A percentile compares a stretch with the other conserved stretches of the same genome.
Evolutionary conservation across 2,113 vertebrate genomes (phyloP).

Genomic region (Malurus melanocephalus): DNA sequence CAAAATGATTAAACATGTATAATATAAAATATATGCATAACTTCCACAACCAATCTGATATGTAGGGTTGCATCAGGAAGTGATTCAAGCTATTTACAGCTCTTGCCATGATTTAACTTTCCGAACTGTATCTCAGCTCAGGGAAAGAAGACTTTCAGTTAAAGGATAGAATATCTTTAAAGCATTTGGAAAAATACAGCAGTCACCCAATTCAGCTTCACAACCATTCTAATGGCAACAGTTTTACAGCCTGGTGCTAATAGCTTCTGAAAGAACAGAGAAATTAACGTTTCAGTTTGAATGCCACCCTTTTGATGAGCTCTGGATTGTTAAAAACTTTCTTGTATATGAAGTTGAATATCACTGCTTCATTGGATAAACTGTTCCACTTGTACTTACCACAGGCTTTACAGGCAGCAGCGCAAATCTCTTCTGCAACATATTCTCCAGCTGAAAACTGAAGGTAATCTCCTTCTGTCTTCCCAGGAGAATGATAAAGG

Average conservation of each 20-base stretch:
- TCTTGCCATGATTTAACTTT: neutral
- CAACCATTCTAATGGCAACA: neutral
- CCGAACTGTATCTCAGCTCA: neutral
- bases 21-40: neutral
- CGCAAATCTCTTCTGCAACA: constrained; percentile 87
- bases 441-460: constrained; percentile 84
- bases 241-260: neutral
- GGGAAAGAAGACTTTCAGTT: neutral
- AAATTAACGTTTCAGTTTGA: neutral
- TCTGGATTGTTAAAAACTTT: neutral
- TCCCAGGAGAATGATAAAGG: constrained; percentile 79
- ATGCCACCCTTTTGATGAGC: neutral
- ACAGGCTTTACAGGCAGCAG: constrained; percentile 86
- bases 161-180: neutral
- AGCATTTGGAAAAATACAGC: neutral
- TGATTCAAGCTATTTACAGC: neutral
- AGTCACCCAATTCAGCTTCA: neutral
- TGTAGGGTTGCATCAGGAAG: neutral
- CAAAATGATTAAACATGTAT: neutral
- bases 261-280: neutral
- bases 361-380: neutral
- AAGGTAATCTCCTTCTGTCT: constrained; percentile 68
- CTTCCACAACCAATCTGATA: neutral
- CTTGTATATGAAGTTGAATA: neutral
- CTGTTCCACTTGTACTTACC: constrained; percentile 73